These are phyloP conservation scores for Labia minor DNA, from an alignment of 2,888 invertebrate species.

Conservation along the genomic window DNA sequence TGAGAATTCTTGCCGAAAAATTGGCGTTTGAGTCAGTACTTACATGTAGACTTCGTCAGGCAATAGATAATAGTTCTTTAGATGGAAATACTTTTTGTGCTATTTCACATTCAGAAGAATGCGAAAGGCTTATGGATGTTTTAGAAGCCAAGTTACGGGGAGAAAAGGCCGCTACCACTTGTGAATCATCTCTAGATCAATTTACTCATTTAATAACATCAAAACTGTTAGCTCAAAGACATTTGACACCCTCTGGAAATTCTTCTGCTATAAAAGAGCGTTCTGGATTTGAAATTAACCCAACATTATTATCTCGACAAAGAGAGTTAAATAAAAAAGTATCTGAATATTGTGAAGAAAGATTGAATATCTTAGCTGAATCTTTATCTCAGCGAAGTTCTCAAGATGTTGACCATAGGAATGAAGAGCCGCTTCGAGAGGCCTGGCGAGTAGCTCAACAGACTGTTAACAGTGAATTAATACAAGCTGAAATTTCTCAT, in stretches of 20 bases:
- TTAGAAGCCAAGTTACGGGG: constrained; percentile 57
- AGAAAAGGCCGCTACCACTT: constrained; percentile 36
- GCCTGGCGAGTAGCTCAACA: constrained; percentile 67
- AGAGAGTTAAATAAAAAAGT: constrained; percentile 35
- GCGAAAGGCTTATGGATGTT: constrained; percentile 62
- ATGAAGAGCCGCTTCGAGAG: constrained; percentile 42
- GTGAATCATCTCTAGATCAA: constrained; percentile 48
- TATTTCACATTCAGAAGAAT: constrained; percentile 43
- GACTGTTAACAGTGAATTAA: constrained; percentile 60
- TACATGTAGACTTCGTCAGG: constrained; percentile 56
- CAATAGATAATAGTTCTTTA: constrained; percentile 45
- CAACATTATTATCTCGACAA: background rate
- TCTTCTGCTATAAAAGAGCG: constrained; percentile 29
- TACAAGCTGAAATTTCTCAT: constrained; percentile 65
- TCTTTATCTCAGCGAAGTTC: constrained; percentile 43
- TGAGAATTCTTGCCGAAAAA: constrained; percentile 65
- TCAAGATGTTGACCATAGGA: background rate
- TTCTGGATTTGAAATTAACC: constrained; percentile 25
- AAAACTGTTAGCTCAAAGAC: constrained; percentile 36
- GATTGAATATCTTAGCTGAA: constrained; percentile 57
- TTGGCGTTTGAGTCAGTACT: constrained; percentile 69
- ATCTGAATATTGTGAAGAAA: constrained; percentile 54
- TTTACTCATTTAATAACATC: constrained; percentile 65
- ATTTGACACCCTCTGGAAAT: constrained; percentile 42
- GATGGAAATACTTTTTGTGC: constrained; percentile 42